These are phyloP conservation scores for Bubalus kerabau DNA, from an alignment of 2,113 vertebrate species.

Conservation along the genomic window DNA sequence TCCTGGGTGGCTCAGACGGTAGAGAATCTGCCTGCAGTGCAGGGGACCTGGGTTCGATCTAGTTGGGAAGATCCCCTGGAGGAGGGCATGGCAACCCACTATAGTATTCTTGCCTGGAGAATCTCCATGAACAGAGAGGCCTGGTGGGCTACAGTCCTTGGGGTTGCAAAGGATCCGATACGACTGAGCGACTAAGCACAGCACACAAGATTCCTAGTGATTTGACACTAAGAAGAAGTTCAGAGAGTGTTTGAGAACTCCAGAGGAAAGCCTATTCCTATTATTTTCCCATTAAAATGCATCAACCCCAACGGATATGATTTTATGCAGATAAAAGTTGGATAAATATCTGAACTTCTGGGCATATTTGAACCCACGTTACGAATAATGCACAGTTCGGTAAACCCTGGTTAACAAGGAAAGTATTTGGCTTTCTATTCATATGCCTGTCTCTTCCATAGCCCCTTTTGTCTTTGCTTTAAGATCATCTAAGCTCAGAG, in stretches of 20 bases:
- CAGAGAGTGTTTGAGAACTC: not conserved
- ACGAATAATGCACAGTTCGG: not conserved
- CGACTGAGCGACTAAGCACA: not conserved
- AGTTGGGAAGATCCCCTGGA: not conserved
- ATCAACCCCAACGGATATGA: not conserved
- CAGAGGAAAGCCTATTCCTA: not conserved
- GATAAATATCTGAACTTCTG: conserved; percentile 33
- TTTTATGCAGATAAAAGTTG: conserved; percentile 22
- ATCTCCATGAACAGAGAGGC: not conserved
- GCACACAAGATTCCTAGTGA: not conserved
- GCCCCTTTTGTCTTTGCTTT: conserved; percentile 35
- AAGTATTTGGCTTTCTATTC: not conserved
- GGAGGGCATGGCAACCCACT: not conserved
- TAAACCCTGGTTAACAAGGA: not conserved
- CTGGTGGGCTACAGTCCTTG: not conserved
- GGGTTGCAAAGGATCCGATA: not conserved
- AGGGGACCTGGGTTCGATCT: not conserved
- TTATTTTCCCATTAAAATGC: conserved; percentile 44
- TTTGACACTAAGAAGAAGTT: not conserved
- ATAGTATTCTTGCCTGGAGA: not conserved
- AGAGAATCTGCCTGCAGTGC: not conserved
- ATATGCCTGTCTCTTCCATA: not conserved
- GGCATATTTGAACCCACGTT: not conserved
- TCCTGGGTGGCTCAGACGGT: not conserved
- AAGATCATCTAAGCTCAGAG: conserved; percentile 3